These are phyloP conservation scores for Oenanthe oenanthe DNA, from an alignment of 2,113 vertebrate genomes.

Conservation along the genomic window DNA sequence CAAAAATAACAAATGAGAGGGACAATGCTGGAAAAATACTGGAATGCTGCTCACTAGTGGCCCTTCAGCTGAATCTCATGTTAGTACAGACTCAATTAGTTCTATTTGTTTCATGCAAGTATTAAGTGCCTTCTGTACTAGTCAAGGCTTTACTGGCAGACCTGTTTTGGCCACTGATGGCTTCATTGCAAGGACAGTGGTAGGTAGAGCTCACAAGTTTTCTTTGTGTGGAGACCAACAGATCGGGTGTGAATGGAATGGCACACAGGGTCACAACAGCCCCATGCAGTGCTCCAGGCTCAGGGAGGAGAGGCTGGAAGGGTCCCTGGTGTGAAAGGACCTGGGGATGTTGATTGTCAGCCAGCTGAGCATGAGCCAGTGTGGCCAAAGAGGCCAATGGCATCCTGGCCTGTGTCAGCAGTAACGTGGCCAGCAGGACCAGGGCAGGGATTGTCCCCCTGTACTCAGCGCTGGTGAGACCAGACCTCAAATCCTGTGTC, in stretches of 20 bases:
- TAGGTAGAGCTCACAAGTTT: not conserved
- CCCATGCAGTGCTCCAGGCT: fast-evolving
- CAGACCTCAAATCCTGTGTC: too few species aligned
- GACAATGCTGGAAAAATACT: not conserved
- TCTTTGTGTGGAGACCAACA: not conserved
- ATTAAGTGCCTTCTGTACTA: not conserved
- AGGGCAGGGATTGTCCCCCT: not conserved
- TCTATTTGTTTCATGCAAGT: not conserved
- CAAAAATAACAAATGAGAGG: not conserved
- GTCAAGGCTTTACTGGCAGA: not conserved
- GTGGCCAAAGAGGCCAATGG: not conserved
- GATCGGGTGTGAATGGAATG: not conserved
- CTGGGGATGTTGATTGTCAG: not conserved
- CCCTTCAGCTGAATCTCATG: not conserved
- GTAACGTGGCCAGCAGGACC: not conserved
- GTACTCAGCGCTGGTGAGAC: not conserved
- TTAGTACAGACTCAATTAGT: not conserved
- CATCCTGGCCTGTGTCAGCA: not conserved
- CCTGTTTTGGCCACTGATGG: not conserved
- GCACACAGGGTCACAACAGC: not conserved
- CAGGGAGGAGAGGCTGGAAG: not conserved
- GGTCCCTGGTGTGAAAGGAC: not conserved
- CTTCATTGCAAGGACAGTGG: not conserved
- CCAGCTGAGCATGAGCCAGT: not conserved
- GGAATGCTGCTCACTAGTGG: not conserved